Evolutionary conservation across 1,140 invertebrate genomes (phyloP).

Genomic region (Dreissena rostriformis): DNA sequence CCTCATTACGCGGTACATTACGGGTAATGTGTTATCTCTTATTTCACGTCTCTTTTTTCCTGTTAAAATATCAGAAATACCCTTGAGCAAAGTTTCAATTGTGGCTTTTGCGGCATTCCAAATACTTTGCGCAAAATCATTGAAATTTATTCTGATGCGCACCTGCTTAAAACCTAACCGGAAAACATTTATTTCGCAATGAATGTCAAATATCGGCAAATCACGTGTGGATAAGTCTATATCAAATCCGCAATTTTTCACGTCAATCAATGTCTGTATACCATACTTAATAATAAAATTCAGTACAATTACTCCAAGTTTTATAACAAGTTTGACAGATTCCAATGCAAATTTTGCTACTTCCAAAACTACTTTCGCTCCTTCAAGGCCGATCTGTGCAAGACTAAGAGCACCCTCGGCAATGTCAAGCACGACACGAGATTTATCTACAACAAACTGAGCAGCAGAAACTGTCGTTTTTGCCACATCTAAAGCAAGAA

Average conservation of each 20-base stretch:
- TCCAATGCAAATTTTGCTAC: slow-evolving; percentile 36
- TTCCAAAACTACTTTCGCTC: slow-evolving; percentile 34
- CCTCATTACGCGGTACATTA: not conserved
- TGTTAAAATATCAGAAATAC: not conserved
- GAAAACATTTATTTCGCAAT: slow-evolving; percentile 57
- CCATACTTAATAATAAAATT: slow-evolving; percentile 45
- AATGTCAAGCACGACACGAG: slow-evolving; percentile 45
- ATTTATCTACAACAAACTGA: slow-evolving; percentile 59
- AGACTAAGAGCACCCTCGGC: slow-evolving; percentile 51
- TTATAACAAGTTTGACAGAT: slow-evolving; percentile 45
- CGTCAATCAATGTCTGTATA: slow-evolving; percentile 45
- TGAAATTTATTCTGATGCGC: slow-evolving; percentile 45
- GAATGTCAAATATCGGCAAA: slow-evolving; percentile 49
- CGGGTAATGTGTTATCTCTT: not conserved
- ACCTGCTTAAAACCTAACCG: slow-evolving; percentile 31
- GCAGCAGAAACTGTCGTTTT: slow-evolving; percentile 35
- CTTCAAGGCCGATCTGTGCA: slow-evolving; percentile 50
- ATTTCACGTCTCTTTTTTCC: slow-evolving; percentile 28
- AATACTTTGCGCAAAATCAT: slow-evolving; percentile 38
- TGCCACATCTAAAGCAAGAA: slow-evolving; percentile 47
- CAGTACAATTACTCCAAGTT: slow-evolving; percentile 32
- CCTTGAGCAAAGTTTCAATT: slow-evolving; percentile 8
- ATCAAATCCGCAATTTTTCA: slow-evolving; percentile 55
- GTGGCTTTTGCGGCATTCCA: slow-evolving; percentile 43
- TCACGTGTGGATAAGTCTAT: slow-evolving; percentile 52